Conservation (phyloP, 2,113 vertebrate genomes). For the rabbit (Oryctolagus cuniculus) region DNA sequence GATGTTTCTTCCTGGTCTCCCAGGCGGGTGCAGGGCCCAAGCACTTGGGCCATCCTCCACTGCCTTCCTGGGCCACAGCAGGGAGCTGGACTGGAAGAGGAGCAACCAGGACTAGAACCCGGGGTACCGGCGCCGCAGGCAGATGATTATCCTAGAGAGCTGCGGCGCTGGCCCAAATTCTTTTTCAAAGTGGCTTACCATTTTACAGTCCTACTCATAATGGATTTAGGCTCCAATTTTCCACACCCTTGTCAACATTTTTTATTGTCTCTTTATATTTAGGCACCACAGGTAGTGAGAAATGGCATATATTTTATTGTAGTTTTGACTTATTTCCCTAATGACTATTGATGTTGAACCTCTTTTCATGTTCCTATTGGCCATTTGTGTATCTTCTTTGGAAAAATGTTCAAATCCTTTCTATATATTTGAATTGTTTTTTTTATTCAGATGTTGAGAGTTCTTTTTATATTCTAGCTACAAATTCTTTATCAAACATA, state of each 20-base stretch:
- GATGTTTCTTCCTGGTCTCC: too few relatives aligned
- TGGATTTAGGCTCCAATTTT: background rate
- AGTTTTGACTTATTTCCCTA: constrained; percentile 40
- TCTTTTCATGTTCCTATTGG: background rate
- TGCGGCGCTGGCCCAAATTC: background rate
- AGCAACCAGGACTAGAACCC: too few relatives aligned
- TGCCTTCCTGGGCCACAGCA: too few relatives aligned
- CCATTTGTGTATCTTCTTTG: background rate
- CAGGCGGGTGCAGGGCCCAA: too few relatives aligned
- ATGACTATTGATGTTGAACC: background rate
- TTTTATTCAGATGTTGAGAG: background rate
- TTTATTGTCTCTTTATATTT: constrained; percentile 2
- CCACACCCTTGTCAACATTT: background rate
- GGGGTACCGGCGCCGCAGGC: too few relatives aligned
- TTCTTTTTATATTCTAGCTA: background rate
- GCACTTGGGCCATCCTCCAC: too few relatives aligned
- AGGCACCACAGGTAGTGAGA: background rate
- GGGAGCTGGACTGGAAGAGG: too few relatives aligned
- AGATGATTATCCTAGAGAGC: too few relatives aligned
- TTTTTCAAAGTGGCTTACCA: background rate
- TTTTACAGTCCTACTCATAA: background rate
- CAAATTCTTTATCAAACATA: background rate
- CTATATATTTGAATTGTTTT: constrained; percentile 21
- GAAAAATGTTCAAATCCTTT: constrained; percentile 12
- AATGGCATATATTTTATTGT: background rate